phyloP scores from a whole-genome alignment of 2,888 invertebrate genomes.

The Sarcophaga rosellei region DNA sequence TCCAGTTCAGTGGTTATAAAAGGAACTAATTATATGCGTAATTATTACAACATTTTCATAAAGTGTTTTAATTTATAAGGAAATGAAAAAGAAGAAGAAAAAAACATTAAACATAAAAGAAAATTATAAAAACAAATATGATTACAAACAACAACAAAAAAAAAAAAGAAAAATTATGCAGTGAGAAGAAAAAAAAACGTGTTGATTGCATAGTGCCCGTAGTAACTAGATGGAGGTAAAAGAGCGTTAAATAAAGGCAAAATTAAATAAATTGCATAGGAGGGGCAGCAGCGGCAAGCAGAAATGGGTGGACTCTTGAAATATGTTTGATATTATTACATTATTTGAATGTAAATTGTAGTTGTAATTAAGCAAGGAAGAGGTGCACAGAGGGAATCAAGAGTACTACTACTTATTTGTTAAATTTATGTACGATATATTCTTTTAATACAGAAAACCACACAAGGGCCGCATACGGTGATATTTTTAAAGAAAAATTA shows the following conservation, averaged over 20 bases:
- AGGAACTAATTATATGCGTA: conserved; percentile 63
- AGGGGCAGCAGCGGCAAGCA: too few species aligned
- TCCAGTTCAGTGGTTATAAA: conserved; percentile 32
- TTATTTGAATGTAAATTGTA: not conserved
- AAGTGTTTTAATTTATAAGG: conserved; percentile 32
- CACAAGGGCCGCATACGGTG: not conserved
- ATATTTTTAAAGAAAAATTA: conserved; percentile 19
- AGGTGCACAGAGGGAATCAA: too few species aligned
- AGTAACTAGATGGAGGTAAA: too few species aligned
- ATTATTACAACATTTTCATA: conserved; percentile 54
- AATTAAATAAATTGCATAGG: too few species aligned
- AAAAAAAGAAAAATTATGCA: too few species aligned
- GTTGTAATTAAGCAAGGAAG: not conserved
- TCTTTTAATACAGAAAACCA: not conserved
- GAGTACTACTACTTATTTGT: not conserved
- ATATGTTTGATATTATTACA: conserved; percentile 34
- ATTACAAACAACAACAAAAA: not conserved
- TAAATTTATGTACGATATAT: conserved; percentile 5
- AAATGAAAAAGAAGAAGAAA: conserved; percentile 4
- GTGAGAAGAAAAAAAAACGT: too few species aligned
- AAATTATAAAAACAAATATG: conserved; percentile 10
- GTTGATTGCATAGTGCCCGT: too few species aligned
- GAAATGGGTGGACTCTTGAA: conserved; percentile 18
- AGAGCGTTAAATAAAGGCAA: too few species aligned
- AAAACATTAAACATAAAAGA: conserved; percentile 11